phyloP scores from a whole-genome alignment of 1,140 invertebrate species.

The Homalodisca vitripennis region DNA sequence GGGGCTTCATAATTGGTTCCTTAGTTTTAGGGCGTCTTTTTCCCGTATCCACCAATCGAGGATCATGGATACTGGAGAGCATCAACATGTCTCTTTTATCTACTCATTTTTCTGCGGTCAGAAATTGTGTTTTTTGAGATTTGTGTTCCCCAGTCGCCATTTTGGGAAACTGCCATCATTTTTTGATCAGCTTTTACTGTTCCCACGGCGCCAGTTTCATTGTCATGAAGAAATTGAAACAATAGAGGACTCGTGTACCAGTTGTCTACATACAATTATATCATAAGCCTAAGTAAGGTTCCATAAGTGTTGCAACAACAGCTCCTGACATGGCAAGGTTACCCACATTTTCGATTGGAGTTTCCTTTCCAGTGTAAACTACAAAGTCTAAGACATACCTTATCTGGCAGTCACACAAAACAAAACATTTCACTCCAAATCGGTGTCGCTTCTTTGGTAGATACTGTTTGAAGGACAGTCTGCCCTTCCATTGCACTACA shows the following conservation, averaged over 20 bases:
- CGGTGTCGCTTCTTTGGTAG: background rate
- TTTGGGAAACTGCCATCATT: background rate
- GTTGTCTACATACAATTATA: background rate
- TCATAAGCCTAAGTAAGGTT: background rate
- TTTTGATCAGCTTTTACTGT: background rate
- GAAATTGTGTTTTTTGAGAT: background rate
- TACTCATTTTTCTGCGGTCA: slow-evolving; percentile 33
- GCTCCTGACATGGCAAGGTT: background rate
- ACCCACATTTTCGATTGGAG: background rate
- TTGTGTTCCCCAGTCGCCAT: background rate
- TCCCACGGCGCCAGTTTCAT: background rate
- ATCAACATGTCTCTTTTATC: slow-evolving; percentile 43
- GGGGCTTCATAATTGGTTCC: slow-evolving; percentile 40
- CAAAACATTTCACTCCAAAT: background rate
- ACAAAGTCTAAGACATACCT: background rate
- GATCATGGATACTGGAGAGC: slow-evolving; percentile 41
- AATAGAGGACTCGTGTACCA: background rate
- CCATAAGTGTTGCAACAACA: background rate
- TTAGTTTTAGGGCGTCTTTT: slow-evolving; percentile 29
- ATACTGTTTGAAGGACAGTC: background rate
- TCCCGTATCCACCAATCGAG: slow-evolving; percentile 30
- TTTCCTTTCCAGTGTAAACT: background rate
- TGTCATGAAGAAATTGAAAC: background rate
- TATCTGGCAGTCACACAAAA: background rate
- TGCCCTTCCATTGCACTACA: background rate